Evolutionary conservation across 2,888 invertebrate species (phyloP), one percentile per base, ranked within the genome.

Genomic region (Nemotelus pantherinus): DNA sequence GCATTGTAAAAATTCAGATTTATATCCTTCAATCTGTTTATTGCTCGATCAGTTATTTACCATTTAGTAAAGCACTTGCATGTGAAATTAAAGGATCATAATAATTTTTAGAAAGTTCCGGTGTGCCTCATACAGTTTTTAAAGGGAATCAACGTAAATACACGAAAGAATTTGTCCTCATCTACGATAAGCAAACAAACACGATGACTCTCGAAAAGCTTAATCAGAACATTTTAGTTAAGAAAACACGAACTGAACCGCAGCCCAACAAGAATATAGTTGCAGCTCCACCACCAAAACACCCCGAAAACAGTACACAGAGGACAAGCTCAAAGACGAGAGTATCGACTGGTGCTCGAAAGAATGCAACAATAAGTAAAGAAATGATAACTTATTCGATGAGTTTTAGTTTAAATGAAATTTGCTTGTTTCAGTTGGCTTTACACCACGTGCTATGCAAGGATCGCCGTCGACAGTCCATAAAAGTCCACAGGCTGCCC

Each of bases 141-240:
- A 96, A 96, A 89, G 98, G 98, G 80, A 96, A 95, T 84, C 95
- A 96, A 86, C 91, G 94, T 85, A 95, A 96, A 76, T 95, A 95
- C 87, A 85, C 87, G 82, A 92, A 94, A 80, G 98, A 98, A 89
- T 98, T 98, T 88, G 95, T 99, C 80, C 90, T 98, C 76, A 95
- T 98, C 81, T 95, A 96, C 83, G 97, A 98, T 88, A 93, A 94
- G 86, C 91, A 91, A 82, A 98, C 97, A 9, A 97, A 98, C 78
- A 95, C 96, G 88, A 93, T 98, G 83, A 96, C 95, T 67, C 88
- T 99, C 83, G 98, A 98, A 88, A 95, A 94, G 88, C 90, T 98
- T 82, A 93, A 94, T 80, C 94, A 94, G 84, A 96, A 95, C 88
- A 94, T 98, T 83, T 95, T 94, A 90, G 93, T 97, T 77, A 97